phyloP scores from a whole-genome alignment of 1,140 invertebrate species.

The Diachasma alloeum region DNA sequence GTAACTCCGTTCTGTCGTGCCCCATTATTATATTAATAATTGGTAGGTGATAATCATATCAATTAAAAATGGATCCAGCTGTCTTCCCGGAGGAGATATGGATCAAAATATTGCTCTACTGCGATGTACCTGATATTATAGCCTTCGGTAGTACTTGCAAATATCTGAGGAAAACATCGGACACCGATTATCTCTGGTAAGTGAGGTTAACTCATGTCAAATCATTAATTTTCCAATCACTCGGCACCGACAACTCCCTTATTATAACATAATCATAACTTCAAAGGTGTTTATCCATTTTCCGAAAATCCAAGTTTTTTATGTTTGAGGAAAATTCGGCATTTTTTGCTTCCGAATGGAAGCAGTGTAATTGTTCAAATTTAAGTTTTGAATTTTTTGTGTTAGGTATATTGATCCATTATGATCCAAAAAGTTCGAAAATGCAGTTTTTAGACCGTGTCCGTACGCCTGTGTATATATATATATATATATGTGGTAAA shows the following conservation, averaged over 20 bases:
- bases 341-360: no score
- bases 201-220: slow-evolving; percentile 48
- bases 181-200: slow-evolving; percentile 63
- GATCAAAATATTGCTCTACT: slow-evolving; percentile 64
- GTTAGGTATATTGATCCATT: no score
- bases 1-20: neutral
- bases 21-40: neutral
- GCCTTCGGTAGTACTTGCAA: slow-evolving; percentile 63
- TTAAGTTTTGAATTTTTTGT: no score
- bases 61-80: slow-evolving; percentile 58
- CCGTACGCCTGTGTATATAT: no score
- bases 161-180: slow-evolving; percentile 61
- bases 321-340: no score
- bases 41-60: neutral
- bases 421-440: no score
- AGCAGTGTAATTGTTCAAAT: no score
- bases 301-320: neutral
- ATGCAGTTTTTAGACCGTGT: no score
- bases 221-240: neutral
- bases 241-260: neutral
- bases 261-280: neutral
- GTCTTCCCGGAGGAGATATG: slow-evolving; percentile 64
- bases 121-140: slow-evolving; percentile 64
- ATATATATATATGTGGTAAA: no score
- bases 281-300: neutral